Base-by-base conservation (phyloP, 2,888 invertebrate genomes). In the Polydesmus complanatus region DNA sequence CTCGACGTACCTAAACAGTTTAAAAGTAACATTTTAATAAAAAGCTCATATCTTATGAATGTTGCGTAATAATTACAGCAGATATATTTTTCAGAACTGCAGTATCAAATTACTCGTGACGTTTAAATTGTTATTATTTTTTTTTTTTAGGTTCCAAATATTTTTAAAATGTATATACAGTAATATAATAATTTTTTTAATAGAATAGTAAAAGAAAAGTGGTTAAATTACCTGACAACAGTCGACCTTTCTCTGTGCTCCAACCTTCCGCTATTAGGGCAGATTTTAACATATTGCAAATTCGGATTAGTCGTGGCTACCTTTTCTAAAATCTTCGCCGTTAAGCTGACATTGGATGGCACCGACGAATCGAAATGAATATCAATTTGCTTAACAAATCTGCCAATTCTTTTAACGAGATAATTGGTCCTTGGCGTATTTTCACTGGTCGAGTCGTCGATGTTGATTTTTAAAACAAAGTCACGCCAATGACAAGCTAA, bases 201-300 rank as follows among this genome's bases (percentile, higher is more conserved):
- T n/a, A n/a, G n/a, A n/a, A n/a, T n/a, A n/a, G n/a, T n/a, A n/a
- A n/a, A n/a, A n/a, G n/a, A n/a, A n/a, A n/a, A n/a, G n/a, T n/a
- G n/a, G n/a, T n/a, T n/a, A n/a, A 8, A 14, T 49, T 52, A 63
- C 59, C 27, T 56, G 53, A 62, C 52, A 22, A 59, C 51, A 27
- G 58, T 27, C 5, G 58, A 25, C 37, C 55, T 23, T 47, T 63
- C 63, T 22, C 51, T 49, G 26, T 53, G 70, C 64, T 71, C 70
- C 23, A 71, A 66, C 58, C 70, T 71, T 65, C 72, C 72, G 65
- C 71, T 72, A n/a, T 69, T 68, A 25, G 73, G 73, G 61, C 69
- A 68, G 21, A 73, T 62, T 52, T 69, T 68, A 58, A 73, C 66
- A 61, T 67, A 65, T 64, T 70, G 68, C 22, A 72, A 62, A 63